phyloP scores from a whole-genome alignment of 2,113 vertebrate species.

The Cynoglossus semilaevis region DNA sequence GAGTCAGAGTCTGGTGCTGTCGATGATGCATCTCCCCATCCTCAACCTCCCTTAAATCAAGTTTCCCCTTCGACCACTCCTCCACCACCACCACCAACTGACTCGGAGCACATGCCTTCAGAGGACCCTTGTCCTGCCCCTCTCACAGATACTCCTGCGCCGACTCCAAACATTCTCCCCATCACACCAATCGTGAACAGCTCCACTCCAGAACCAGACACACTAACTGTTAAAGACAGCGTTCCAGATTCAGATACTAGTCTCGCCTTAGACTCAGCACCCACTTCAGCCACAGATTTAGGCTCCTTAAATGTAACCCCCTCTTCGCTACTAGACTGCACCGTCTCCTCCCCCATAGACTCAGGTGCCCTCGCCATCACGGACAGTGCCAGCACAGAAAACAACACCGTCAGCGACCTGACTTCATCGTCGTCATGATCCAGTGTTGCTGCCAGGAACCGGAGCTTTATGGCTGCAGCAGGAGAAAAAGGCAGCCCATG shows the following conservation, averaged over 20 bases:
- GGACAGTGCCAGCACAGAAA: slow-evolving; percentile 76
- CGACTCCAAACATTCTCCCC: slow-evolving; percentile 30
- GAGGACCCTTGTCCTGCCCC: slow-evolving; percentile 23
- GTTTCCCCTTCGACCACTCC: slow-evolving; percentile 26
- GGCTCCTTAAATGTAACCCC: slow-evolving; percentile 31
- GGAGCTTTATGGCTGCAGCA: slow-evolving; percentile 34
- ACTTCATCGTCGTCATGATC: slow-evolving; percentile 78
- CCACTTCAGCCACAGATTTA: slow-evolving; percentile 40
- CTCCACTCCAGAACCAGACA: slow-evolving; percentile 33
- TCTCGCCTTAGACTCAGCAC: slow-evolving; percentile 32
- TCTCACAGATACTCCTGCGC: slow-evolving; percentile 9
- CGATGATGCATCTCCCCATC: slow-evolving; percentile 22
- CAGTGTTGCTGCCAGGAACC: slow-evolving; percentile 16
- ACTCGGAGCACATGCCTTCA: slow-evolving; percentile 27
- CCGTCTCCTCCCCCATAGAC: slow-evolving; percentile 74
- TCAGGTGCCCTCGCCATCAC: slow-evolving; percentile 58
- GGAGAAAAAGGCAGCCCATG: slow-evolving; percentile 28
- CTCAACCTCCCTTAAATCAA: slow-evolving; percentile 7
- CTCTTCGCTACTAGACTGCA: slow-evolving; percentile 54
- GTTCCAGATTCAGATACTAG: slow-evolving; percentile 26
- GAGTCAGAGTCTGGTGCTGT: slow-evolving; percentile 38
- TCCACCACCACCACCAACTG: slow-evolving; percentile 39
- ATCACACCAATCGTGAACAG: slow-evolving; percentile 47
- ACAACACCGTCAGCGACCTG: slow-evolving; percentile 80
- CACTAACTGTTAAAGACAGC: slow-evolving; percentile 40